Conservation (phyloP, 2,113 vertebrate species). For the Planiliza haematocheilus region DNA sequence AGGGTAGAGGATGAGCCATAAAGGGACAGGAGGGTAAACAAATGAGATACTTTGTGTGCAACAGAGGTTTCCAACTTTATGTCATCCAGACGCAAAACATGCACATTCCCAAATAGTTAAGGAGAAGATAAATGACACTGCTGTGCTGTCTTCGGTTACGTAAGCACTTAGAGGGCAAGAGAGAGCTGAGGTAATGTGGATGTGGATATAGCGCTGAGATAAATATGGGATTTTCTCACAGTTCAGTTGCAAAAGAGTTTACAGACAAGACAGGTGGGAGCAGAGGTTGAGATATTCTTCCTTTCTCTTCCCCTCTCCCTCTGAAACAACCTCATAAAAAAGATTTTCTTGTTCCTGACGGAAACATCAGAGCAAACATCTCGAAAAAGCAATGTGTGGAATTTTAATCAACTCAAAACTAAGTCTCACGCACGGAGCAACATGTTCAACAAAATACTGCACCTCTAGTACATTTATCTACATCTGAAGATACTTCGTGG, state of each 20-base stretch:
- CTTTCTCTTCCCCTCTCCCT: too few species aligned
- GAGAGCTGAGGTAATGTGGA: background rate
- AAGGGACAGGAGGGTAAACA: constrained; percentile 67
- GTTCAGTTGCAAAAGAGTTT: background rate
- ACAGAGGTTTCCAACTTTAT: constrained; percentile 33
- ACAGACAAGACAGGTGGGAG: too few species aligned
- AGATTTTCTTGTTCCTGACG: too few species aligned
- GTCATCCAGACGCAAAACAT: constrained; percentile 8
- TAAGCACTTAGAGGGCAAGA: background rate
- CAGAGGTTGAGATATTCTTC: too few species aligned
- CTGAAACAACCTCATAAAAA: too few species aligned
- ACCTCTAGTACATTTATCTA: background rate
- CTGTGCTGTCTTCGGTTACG: background rate
- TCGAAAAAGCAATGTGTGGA: too few species aligned
- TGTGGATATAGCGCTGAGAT: background rate
- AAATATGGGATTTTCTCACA: background rate
- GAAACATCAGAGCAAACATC: too few species aligned
- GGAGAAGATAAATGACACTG: background rate
- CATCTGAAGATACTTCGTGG: too few species aligned
- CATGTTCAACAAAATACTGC: background rate
- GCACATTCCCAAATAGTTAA: constrained; percentile 15
- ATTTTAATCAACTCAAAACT: too few species aligned
- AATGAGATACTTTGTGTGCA: constrained; percentile 47
- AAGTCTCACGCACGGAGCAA: background rate
- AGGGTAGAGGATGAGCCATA: constrained; percentile 71